These are phyloP conservation scores for Beaufortia kweichowensis DNA, from an alignment of 2,113 vertebrate species.

Conservation along the genomic window DNA sequence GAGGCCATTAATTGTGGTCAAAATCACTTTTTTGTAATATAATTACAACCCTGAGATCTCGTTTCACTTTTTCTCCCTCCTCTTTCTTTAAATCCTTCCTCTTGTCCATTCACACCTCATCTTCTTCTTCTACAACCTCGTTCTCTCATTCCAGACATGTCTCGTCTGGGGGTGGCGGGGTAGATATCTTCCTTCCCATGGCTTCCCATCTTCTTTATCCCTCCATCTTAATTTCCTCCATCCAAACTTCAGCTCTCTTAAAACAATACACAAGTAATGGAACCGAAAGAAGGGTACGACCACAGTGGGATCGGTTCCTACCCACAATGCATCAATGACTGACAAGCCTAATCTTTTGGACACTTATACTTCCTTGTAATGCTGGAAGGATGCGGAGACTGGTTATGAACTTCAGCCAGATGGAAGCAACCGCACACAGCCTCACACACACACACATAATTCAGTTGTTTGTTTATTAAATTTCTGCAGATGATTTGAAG, in stretches of 20 bases:
- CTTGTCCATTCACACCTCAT: slow-evolving; percentile 23
- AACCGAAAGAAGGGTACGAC: slow-evolving; percentile 35
- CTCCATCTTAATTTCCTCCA: slow-evolving; percentile 47
- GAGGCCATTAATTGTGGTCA: not conserved
- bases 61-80: not conserved
- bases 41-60: too few relatives aligned
- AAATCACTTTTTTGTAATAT: too few relatives aligned
- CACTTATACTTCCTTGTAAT: slow-evolving; percentile 31
- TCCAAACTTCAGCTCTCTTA: slow-evolving; percentile 54
- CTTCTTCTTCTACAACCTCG: not conserved
- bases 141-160: slow-evolving; percentile 19
- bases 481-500: not conserved
- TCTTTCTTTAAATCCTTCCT: not conserved
- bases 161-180: slow-evolving; percentile 25
- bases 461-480: slow-evolving; percentile 32
- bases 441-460: slow-evolving; percentile 1
- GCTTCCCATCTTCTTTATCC: slow-evolving; percentile 32
- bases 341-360: slow-evolving; percentile 28
- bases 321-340: slow-evolving; percentile 32
- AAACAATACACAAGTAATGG: slow-evolving; percentile 53
- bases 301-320: slow-evolving; percentile 36
- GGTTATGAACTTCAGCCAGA: slow-evolving; percentile 1
- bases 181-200: slow-evolving; percentile 31
- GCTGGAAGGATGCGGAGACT: slow-evolving; percentile 29
- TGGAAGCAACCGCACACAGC: not conserved